phyloP scores from a whole-genome alignment of 2,797 vertebrate species.

The Aeoliscus strigatus region DNA sequence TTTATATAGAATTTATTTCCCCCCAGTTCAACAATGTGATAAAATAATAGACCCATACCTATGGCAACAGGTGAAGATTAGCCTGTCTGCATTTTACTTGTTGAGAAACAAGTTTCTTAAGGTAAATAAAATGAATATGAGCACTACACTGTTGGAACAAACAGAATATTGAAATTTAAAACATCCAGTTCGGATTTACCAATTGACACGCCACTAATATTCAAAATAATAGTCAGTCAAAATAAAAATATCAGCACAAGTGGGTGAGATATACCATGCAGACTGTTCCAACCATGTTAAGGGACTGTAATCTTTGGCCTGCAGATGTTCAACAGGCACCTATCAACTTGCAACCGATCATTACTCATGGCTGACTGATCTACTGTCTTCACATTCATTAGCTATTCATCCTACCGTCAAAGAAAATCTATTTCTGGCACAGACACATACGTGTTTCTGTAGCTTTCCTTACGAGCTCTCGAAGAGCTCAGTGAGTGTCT shows the following conservation, averaged over 20 bases:
- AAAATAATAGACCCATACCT: no score
- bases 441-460: slow-evolving; percentile 54
- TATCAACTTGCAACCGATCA: slow-evolving; percentile 55
- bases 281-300: slow-evolving; percentile 6
- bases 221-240: no score
- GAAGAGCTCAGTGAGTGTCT: slow-evolving; percentile 33
- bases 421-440: slow-evolving; percentile 61
- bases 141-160: no score
- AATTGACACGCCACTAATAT: no score
- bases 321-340: slow-evolving; percentile 60
- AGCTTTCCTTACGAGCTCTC: slow-evolving; percentile 46
- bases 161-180: no score
- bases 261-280: slow-evolving; percentile 16
- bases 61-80: no score
- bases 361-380: slow-evolving; percentile 55
- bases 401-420: slow-evolving; percentile 61
- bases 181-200: no score
- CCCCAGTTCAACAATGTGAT: no score
- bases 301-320: slow-evolving; percentile 40
- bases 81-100: no score
- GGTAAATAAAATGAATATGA: no score
- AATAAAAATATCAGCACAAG: background rate
- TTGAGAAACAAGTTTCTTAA: no score
- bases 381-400: slow-evolving; percentile 66
- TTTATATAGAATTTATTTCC: no score